These are phyloP conservation scores for Brachypodius melanocephalos DNA, from an alignment of 2,113 vertebrate genomes.

Conservation along the genomic window DNA sequence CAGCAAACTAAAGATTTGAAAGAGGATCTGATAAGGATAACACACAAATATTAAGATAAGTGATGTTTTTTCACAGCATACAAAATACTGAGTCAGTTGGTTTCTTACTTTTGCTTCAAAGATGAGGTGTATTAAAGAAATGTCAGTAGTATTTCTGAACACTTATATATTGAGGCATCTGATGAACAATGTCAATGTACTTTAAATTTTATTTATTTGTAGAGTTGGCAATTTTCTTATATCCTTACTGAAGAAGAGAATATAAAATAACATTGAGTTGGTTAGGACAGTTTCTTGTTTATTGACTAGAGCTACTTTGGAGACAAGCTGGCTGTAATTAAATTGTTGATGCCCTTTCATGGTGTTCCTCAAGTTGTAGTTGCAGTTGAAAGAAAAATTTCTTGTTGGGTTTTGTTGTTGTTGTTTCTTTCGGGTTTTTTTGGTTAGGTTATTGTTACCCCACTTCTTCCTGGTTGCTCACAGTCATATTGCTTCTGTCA, in stretches of 20 bases:
- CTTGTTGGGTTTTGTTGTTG: background rate
- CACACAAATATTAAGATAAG: background rate
- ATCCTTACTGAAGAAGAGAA: background rate
- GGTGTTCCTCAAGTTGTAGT: background rate
- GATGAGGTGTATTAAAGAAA: background rate
- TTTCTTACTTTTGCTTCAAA: background rate
- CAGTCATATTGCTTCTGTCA: background rate
- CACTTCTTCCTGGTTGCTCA: background rate
- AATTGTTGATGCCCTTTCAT: background rate
- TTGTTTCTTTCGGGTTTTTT: background rate
- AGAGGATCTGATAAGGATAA: background rate
- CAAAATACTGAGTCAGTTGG: background rate
- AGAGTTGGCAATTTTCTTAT: background rate
- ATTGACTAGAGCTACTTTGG: background rate
- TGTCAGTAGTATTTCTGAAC: background rate
- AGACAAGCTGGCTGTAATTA: background rate
- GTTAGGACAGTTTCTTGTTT: background rate
- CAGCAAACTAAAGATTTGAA: background rate
- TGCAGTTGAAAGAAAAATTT: background rate
- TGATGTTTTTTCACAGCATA: background rate
- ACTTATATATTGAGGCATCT: rapidly evolving
- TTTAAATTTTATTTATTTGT: background rate
- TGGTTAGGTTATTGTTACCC: background rate
- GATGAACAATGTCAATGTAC: background rate
- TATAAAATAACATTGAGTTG: background rate